These are phyloP conservation scores for Cynoglossus semilaevis DNA, from an alignment of 2,113 vertebrate genomes.

Conservation along the genomic window DNA sequence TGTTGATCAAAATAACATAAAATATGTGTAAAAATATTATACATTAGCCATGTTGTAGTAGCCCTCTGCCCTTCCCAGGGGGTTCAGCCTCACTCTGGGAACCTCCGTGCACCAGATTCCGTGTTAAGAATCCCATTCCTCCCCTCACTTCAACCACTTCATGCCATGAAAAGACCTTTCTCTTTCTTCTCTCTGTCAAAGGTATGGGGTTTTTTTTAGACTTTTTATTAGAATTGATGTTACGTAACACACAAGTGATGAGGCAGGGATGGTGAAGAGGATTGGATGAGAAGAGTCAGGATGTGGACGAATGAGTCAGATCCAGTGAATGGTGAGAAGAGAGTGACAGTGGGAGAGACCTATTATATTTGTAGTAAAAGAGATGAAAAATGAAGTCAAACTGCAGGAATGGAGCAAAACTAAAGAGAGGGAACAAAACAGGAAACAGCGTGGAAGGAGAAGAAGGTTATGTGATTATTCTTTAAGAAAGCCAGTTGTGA, in stretches of 20 bases:
- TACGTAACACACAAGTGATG: conserved; percentile 27
- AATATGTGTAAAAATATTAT: no score
- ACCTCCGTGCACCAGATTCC: no score
- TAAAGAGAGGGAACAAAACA: background rate
- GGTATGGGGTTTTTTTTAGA: conserved; percentile 47
- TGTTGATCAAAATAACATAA: no score
- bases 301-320: background rate
- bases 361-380: background rate
- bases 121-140: conserved; percentile 7
- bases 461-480: conserved; percentile 31
- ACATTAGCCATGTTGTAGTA: no score
- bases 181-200: conserved; percentile 37
- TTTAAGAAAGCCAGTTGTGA: conserved; percentile 29
- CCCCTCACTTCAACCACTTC: conserved; percentile 1
- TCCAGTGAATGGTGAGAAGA: background rate
- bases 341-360: background rate
- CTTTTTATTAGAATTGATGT: conserved; percentile 53
- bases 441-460: conserved; percentile 14
- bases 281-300: background rate
- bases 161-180: conserved; percentile 11
- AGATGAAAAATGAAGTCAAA: background rate
- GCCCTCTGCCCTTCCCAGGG: no score
- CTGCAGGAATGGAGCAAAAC: no score
- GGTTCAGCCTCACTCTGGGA: no score
- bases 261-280: background rate